phyloP scores from a whole-genome alignment of 1,140 invertebrate genomes.

The Druon quercuslanigerum region DNA sequence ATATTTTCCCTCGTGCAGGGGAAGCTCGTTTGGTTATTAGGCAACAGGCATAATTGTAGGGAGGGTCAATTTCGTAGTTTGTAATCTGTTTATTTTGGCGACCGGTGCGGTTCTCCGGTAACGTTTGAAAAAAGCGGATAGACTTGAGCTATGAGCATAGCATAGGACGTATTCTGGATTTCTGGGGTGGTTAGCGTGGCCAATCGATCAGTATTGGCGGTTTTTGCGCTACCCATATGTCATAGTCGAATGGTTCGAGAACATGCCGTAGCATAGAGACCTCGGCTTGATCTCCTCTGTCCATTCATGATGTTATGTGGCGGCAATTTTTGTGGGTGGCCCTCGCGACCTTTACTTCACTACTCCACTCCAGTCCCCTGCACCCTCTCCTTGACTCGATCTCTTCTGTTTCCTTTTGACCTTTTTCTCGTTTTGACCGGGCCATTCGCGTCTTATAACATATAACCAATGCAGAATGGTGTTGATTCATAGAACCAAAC shows the following conservation, averaged over 20 bases:
- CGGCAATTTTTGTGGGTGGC: conserved; percentile 59
- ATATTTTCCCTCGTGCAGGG: conserved; percentile 22
- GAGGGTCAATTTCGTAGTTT: conserved; percentile 21
- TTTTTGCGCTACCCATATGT: conserved; percentile 74
- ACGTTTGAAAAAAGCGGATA: conserved; percentile 29
- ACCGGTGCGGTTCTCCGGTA: conserved; percentile 29
- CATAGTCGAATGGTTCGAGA: conserved; percentile 59
- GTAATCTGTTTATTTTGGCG: conserved; percentile 46
- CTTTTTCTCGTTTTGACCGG: conserved; percentile 1
- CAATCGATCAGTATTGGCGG: conserved; percentile 74
- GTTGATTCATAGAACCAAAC: not conserved
- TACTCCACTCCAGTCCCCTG: not conserved
- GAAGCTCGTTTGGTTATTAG: conserved; percentile 19
- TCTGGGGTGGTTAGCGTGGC: conserved; percentile 66
- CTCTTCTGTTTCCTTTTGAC: not conserved
- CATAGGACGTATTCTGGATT: conserved; percentile 41
- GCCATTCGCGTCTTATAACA: too few species aligned
- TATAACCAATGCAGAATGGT: not conserved
- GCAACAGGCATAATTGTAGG: conserved; percentile 5
- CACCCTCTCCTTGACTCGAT: too few species aligned
- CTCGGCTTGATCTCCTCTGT: conserved; percentile 62
- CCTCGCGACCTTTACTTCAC: conserved; percentile 29
- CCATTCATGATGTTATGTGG: conserved; percentile 66
- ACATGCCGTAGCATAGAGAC: conserved; percentile 71
- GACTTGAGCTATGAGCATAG: conserved; percentile 33